Base-by-base conservation (phyloP, 2,888 invertebrate genomes). In the Apodemia duryi region DNA sequence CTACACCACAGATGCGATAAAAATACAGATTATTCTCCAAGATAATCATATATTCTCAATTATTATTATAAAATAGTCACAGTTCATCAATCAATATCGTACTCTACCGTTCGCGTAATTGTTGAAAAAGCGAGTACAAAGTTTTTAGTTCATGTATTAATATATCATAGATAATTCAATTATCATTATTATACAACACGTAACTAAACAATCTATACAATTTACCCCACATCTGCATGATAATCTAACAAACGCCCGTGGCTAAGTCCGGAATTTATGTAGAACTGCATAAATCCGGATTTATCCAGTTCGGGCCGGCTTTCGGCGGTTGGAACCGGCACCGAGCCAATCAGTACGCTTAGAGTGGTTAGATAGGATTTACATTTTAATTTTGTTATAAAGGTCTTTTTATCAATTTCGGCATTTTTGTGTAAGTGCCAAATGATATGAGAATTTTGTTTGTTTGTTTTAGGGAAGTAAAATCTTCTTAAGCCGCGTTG, bases 271-370 rank as follows among this genome's bases (percentile, higher is more conserved):
- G 69, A 77, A 79, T 81, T 78, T 78, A 81, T 78, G 74, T 76
- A 71, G 73, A 79, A 80, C 78, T 78, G 78, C 77, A 79, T 76
- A 78, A 77, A 81, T 80, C 80, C 76, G 70, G 77, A 71, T 79
- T 80, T 75, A 82, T 74, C 75, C 74, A 70, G 71, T 73, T 69
- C 71, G 67, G 68, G 70, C 71, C 72, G 77, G 80, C 79, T 82
- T 79, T 76, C 66, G 71, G 70, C 67, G 74, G 72, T 70, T 71
- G 67, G 67, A 72, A 69, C 76, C 75, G 72, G 74, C 70, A 65
- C 68, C 69, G 71, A 67, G 70, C 78, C 79, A 81, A 82, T 83
- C 77, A 78, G 75, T 72, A 73, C 71, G 71, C 70, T 75, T 75
- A 77, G 72, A 68, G 73, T 73, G 69, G 69, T 72, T 76, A 75